phyloP scores from a whole-genome alignment of 2,888 invertebrate genomes.

The Luffia ferchaultella region DNA sequence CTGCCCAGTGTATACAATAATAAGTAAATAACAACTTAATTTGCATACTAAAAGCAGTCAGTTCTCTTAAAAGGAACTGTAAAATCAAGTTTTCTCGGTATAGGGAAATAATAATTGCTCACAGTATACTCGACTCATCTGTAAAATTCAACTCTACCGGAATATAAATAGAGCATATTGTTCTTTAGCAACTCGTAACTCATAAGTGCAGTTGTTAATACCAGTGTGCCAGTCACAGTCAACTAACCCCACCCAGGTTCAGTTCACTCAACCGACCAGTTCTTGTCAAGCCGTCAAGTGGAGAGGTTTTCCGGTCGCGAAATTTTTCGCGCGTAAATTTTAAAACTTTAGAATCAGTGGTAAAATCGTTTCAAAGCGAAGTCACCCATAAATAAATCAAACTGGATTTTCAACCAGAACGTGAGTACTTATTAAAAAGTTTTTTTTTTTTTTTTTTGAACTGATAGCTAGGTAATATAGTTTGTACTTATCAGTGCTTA shows the following conservation, averaged over 20 bases:
- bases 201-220: background rate
- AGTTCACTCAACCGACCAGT: background rate
- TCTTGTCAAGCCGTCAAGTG: background rate
- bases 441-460: no score
- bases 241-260: background rate
- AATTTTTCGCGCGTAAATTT: background rate
- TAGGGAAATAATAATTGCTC: background rate
- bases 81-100: background rate
- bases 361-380: no score
- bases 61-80: background rate
- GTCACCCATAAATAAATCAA: no score
- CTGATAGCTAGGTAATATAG: no score
- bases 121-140: background rate
- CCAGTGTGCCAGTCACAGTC: background rate
- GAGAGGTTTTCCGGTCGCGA: background rate
- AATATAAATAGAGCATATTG: background rate
- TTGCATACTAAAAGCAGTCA: no score
- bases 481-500: no score
- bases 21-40: no score
- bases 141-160: background rate
- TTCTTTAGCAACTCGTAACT: background rate
- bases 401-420: no score
- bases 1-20: no score
- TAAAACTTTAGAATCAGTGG: no score
- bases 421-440: no score